A percentile compares a stretch with the other conserved stretches of the same genome.
Conservation (phyloP, 2,797 vertebrate genomes). For the Adelosebastes latens region DNA sequence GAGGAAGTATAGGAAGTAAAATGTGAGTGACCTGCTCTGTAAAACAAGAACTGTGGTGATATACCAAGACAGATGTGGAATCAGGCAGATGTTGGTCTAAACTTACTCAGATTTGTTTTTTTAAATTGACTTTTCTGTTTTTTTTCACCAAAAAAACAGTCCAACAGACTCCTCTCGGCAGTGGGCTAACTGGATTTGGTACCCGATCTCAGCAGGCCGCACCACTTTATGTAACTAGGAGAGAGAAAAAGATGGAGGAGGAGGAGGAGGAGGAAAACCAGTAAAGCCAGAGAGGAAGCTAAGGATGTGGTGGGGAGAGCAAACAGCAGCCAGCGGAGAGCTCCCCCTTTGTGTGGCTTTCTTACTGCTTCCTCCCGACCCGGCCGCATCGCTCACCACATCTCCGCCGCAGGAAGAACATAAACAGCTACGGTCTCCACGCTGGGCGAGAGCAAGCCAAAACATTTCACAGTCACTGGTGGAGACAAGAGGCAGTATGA, state of each 20-base stretch:
- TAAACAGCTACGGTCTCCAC: slow-evolving; percentile 54
- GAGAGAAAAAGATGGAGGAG: slow-evolving; percentile 20
- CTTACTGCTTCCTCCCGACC: slow-evolving; percentile 68
- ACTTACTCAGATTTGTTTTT: background rate
- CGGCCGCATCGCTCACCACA: slow-evolving; percentile 64
- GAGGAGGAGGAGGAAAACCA: slow-evolving; percentile 31
- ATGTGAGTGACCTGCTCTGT: too few species aligned
- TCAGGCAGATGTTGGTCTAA: background rate
- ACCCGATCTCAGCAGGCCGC: background rate
- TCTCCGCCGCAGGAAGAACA: slow-evolving; percentile 53
- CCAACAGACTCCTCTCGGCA: background rate
- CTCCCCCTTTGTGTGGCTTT: slow-evolving; percentile 62
- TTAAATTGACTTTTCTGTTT: background rate
- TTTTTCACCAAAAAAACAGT: too few species aligned
- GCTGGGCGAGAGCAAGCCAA: slow-evolving; percentile 15
- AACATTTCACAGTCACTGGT: slow-evolving; percentile 25
- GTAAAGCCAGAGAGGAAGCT: slow-evolving; percentile 41
- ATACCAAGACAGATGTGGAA: too few species aligned
- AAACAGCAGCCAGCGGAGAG: slow-evolving; percentile 55
- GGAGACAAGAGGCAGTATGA: slow-evolving; percentile 2
- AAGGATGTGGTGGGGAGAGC: slow-evolving; percentile 75
- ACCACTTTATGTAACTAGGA: slow-evolving; percentile 15
- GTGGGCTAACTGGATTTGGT: background rate
- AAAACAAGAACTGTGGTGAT: too few species aligned
- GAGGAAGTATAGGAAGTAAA: too few species aligned